Evolutionary conservation across 2,888 invertebrate genomes (phyloP).

Genomic region (Apamea crenata): DNA sequence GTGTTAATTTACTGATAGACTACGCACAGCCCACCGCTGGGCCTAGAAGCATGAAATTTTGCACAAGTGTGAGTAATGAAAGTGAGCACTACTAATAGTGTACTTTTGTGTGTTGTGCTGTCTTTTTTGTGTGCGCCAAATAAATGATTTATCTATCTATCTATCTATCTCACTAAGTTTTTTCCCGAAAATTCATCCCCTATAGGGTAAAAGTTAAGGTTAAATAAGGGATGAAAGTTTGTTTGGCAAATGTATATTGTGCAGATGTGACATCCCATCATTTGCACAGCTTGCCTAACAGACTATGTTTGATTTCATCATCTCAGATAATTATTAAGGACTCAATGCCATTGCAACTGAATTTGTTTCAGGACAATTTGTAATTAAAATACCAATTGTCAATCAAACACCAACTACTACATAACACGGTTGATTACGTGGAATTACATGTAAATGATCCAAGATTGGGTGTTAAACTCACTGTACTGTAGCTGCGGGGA

Average conservation of each 20-base stretch:
- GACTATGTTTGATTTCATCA: neutral
- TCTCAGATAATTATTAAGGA: neutral
- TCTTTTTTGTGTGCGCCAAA: too few relatives aligned
- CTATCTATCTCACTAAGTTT: too few relatives aligned
- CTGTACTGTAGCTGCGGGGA: too few relatives aligned
- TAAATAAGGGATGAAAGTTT: neutral
- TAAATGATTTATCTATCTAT: too few relatives aligned
- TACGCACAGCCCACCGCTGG: neutral
- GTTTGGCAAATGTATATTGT: neutral
- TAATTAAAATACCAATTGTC: too few relatives aligned
- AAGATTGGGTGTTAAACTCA: too few relatives aligned
- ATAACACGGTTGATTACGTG: too few relatives aligned
- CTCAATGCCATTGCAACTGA: too few relatives aligned
- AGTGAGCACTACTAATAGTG: too few relatives aligned
- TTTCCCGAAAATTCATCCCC: neutral
- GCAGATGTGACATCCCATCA: neutral
- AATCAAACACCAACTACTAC: too few relatives aligned
- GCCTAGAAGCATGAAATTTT: neutral
- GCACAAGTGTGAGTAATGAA: neutral
- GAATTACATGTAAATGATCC: too few relatives aligned
- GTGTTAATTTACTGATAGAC: neutral
- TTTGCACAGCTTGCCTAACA: neutral
- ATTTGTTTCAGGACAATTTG: neutral
- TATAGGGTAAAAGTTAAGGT: neutral
- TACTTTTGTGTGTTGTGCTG: too few relatives aligned